Conservation (phyloP, 1,140 invertebrate species). For the Batillaria attramentaria region DNA sequence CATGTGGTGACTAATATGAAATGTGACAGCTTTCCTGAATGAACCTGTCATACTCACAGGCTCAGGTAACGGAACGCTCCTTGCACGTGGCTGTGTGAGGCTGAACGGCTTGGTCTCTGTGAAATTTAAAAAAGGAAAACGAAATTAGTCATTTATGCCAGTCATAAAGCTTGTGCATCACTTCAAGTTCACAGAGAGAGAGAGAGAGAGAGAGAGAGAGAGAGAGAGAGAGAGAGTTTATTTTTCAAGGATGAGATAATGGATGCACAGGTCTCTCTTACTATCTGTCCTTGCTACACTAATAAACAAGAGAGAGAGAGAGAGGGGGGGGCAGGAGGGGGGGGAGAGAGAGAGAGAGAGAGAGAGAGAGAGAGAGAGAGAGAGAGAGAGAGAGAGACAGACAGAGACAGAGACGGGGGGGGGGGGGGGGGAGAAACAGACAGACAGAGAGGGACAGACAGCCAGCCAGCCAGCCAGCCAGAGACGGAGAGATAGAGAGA, state of each 20-base stretch:
- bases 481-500: not conserved
- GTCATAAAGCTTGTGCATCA: no score
- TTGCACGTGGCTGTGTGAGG: conserved; percentile 65
- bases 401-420: not conserved
- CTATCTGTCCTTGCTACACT: no score
- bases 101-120: conserved; percentile 66
- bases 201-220: conserved; percentile 14
- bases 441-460: conserved; percentile 1
- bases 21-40: not conserved
- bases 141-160: no score
- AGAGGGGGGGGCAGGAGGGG: not conserved
- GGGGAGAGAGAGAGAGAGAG: not conserved
- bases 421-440: not conserved
- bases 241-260: no score
- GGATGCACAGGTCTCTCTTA: no score
- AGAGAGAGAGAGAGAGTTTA: not conserved
- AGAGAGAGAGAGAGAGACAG: not conserved
- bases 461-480: no score
- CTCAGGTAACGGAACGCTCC: conserved; percentile 67
- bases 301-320: not conserved
- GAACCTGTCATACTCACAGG: conserved; percentile 53
- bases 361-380: not conserved
- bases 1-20: not conserved
- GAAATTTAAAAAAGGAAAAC: conserved; percentile 36
- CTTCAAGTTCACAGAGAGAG: conserved; percentile 14